phyloP scores from a whole-genome alignment of 2,797 vertebrate genomes.

The Apogon talboti region DNA sequence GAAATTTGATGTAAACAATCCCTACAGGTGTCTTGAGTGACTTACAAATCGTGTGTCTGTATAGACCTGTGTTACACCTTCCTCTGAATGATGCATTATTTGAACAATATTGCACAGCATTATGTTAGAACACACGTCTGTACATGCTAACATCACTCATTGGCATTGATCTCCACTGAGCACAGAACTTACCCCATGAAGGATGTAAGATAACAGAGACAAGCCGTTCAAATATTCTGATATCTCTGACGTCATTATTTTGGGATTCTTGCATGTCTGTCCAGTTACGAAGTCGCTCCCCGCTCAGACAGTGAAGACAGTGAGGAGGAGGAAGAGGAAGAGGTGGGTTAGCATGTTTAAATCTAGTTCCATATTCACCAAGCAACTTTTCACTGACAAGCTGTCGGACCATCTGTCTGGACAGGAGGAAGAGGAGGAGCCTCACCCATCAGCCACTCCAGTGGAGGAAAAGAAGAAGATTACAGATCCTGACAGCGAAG shows the following conservation, averaged over 20 bases:
- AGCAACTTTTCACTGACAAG: constrained; percentile 17
- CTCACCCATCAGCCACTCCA: constrained; percentile 65
- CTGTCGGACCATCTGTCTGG: constrained; percentile 9
- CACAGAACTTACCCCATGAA: too few species aligned
- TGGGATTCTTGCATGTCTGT: background rate
- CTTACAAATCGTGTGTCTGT: too few species aligned
- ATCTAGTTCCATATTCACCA: constrained; percentile 6
- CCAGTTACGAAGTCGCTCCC: constrained; percentile 94
- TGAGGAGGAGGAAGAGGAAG: constrained; percentile 90
- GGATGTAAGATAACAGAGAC: too few species aligned
- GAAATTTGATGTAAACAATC: too few species aligned
- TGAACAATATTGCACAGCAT: too few species aligned
- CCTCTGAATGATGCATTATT: too few species aligned
- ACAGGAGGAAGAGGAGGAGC: constrained; percentile 88
- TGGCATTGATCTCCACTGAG: too few species aligned
- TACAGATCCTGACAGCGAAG: constrained; percentile 91
- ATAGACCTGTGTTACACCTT: too few species aligned
- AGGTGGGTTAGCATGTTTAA: constrained; percentile 50
- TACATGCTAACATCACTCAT: too few species aligned
- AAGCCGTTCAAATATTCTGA: background rate
- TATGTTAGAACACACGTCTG: too few species aligned
- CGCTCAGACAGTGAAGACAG: constrained; percentile 97
- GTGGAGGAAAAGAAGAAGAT: constrained; percentile 95
- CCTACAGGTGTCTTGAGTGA: too few species aligned
- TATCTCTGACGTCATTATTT: background rate